Evolutionary conservation across 1,140 invertebrate genomes (phyloP), one percentile per base, ranked within the genome.

Genomic region (Spodoptera frugiperda): DNA sequence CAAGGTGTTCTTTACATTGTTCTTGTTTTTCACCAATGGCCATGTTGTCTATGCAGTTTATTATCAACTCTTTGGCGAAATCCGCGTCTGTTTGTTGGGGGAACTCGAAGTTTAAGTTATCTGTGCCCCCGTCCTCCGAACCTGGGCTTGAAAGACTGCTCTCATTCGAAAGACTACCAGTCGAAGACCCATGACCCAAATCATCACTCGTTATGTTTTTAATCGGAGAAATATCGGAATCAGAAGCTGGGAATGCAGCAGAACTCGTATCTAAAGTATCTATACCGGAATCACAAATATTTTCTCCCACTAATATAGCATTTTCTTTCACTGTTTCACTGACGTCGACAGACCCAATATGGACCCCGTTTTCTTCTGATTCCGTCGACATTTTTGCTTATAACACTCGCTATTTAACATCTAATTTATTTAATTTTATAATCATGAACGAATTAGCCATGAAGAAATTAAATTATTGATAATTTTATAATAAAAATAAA

Each of bases 401-500:
- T 65, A 70, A 65, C 46, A 80, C 67, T 63, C 57, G 63, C 65
- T 61, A 76, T 72, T 83, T 80, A 25, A 63, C 76, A 68, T 84
- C 67, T 78, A 82, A 73, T 76, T 63, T 75, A 76, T 81, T 70
- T 44, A 71, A 72, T 78, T 77, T 82, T 53, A 55, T 63, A 67
- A 53, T 73, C 61, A 55, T 73, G 72, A 86, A 70, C 25, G 68
- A 49, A 59, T 79, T 81, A 85, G 85, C 84, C 87, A 87, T 89
- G 83, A 79, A 84, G 78, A 82, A 84, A 78, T 78, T 83, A 63
- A 78, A 76, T 72, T 79, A 61, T 73, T 77, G 78, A 73, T 84
- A 84, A 83, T 83, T 89, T 83, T 81, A 39, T 82, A 78, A 78
- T 72, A 80, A 89, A 89, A 90, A 89, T 88, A 91, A 89, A 90